These are phyloP conservation scores for Hormaphis cornu DNA, from an alignment of 1,140 invertebrate genomes.

Conservation along the genomic window DNA sequence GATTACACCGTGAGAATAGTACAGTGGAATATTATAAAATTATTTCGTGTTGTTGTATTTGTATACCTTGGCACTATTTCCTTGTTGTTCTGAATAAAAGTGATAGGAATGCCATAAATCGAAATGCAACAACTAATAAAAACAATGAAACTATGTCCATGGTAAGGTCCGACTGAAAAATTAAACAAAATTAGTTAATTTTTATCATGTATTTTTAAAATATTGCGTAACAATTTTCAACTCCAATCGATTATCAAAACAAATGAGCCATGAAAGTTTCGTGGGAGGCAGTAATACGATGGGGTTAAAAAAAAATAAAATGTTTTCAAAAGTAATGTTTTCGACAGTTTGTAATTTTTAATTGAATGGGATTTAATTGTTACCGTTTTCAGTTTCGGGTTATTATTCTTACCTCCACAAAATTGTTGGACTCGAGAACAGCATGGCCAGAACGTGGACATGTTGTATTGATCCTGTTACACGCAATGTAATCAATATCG, in stretches of 20 bases:
- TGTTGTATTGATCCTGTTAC: constrained; percentile 59
- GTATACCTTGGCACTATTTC: constrained; percentile 7
- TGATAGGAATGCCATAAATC: constrained; percentile 58
- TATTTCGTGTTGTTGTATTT: background rate
- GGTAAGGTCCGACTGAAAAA: constrained; percentile 56
- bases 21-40: background rate
- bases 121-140: constrained; percentile 62
- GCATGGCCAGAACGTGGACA: constrained; percentile 66
- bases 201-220: too few species aligned
- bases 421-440: constrained; percentile 68
- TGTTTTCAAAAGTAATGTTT: too few species aligned
- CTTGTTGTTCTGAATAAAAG: constrained; percentile 36
- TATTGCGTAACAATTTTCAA: too few species aligned
- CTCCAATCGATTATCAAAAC: too few species aligned
- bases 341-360: background rate
- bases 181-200: background rate
- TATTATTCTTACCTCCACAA: constrained; percentile 63
- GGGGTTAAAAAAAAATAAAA: too few species aligned
- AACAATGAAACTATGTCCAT: constrained; percentile 61
- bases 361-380: background rate
- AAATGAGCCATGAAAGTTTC: too few species aligned
- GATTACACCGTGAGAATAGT: background rate
- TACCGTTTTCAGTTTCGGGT: too few species aligned
- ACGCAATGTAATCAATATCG: constrained; percentile 59
- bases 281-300: too few species aligned